Percentiles rank a stretch among this genome's conserved stretches.
Evolutionary conservation across 2,888 invertebrate species (phyloP).

Genomic region (Pegoplata infirma): DNA sequence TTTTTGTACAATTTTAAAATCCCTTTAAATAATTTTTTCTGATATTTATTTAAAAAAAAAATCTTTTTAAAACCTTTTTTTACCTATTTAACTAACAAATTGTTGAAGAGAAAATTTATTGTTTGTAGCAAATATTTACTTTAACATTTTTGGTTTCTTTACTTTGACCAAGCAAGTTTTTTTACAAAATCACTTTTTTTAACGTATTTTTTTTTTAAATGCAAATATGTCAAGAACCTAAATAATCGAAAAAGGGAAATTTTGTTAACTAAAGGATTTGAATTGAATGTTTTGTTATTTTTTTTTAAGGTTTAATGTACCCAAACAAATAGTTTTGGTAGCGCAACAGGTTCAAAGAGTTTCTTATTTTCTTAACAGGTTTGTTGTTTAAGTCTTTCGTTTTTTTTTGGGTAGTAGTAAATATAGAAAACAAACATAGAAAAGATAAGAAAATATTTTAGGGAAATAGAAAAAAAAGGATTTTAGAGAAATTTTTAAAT

Average conservation of each 20-base stretch:
- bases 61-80: background rate
- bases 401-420: slow-evolving; percentile 35
- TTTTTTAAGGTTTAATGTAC: slow-evolving; percentile 48
- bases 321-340: slow-evolving; percentile 7
- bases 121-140: too few relatives aligned
- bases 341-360: slow-evolving; percentile 73
- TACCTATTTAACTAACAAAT: background rate
- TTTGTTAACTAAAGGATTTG: slow-evolving; percentile 35
- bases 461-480: slow-evolving; percentile 22
- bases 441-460: slow-evolving; percentile 24
- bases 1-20: background rate
- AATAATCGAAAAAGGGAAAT: slow-evolving; percentile 5
- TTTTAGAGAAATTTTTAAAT: too few relatives aligned
- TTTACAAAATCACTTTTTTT: background rate
- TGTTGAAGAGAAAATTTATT: background rate
- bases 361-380: slow-evolving; percentile 57
- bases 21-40: too few relatives aligned
- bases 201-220: slow-evolving; percentile 7
- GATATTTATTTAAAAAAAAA: too few relatives aligned
- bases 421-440: slow-evolving; percentile 13
- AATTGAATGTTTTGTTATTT: slow-evolving; percentile 38
- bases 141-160: background rate
- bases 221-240: slow-evolving; percentile 28
- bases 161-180: slow-evolving; percentile 11
- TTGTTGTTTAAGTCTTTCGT: slow-evolving; percentile 34